These are phyloP conservation scores for Amazona guildingii DNA, from an alignment of 2,113 vertebrate species.

Conservation along the genomic window DNA sequence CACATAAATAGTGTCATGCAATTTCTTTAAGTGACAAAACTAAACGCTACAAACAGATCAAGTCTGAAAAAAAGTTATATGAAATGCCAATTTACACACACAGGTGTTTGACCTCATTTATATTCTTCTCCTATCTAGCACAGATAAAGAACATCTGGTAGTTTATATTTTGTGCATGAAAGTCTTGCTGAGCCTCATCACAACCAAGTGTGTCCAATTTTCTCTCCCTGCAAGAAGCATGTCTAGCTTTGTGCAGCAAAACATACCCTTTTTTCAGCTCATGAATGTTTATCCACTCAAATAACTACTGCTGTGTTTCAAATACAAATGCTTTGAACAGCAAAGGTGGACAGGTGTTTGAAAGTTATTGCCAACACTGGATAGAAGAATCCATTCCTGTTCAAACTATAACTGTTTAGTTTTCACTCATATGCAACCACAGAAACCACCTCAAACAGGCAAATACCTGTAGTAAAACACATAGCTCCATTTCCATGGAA, in stretches of 20 bases:
- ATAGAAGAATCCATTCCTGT: neutral
- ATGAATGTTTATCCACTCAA: neutral
- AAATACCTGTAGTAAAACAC: neutral
- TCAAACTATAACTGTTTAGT: neutral
- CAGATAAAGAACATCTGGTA: constrained; percentile 28
- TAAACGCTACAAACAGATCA: neutral
- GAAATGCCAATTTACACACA: neutral
- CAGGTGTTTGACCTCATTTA: neutral
- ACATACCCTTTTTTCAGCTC: neutral
- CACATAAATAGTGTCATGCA: neutral
- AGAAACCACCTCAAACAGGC: neutral
- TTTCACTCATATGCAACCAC: neutral
- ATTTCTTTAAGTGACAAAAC: neutral
- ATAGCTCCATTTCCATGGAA: neutral
- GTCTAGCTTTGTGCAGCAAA: neutral
- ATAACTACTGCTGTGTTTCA: neutral
- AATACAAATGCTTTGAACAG: neutral
- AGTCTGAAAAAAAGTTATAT: neutral
- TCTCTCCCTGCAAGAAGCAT: neutral
- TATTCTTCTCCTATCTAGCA: neutral
- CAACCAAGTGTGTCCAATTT: neutral
- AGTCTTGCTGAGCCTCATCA: neutral
- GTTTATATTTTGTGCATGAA: neutral
- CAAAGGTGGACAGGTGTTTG: neutral
- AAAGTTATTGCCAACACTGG: neutral